Percentiles rank a stretch among this genome's conserved stretches.
phyloP scores from a whole-genome alignment of 2,888 invertebrate species.

The Serripes groenlandicus region DNA sequence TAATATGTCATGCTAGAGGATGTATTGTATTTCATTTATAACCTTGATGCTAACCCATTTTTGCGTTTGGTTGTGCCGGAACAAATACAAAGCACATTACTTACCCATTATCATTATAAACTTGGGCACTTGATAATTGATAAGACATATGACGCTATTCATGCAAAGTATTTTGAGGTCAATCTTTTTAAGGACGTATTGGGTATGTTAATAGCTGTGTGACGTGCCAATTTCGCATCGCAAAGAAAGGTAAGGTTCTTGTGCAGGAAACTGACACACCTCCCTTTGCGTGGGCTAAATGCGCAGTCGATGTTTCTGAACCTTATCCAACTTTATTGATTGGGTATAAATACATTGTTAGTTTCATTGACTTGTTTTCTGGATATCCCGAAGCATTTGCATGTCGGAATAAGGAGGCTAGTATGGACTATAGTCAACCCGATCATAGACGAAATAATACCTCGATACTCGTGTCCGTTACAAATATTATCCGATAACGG shows the following conservation, averaged over 20 bases:
- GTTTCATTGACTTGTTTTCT: neutral
- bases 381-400: conserved; percentile 48
- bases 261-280: conserved; percentile 11
- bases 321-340: conserved; percentile 6
- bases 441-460: conserved; percentile 37
- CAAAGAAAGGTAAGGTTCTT: neutral
- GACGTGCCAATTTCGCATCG: neutral
- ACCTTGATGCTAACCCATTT: neutral
- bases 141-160: conserved; percentile 1
- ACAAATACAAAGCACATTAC: neutral
- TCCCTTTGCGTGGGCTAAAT: conserved; percentile 7
- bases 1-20: neutral
- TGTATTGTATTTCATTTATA: conserved; percentile 1
- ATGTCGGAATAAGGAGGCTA: conserved; percentile 30
- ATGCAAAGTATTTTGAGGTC: neutral
- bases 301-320: conserved; percentile 19
- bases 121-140: neutral
- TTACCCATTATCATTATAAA: neutral
- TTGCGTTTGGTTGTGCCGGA: neutral
- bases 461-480: conserved; percentile 39
- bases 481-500: conserved; percentile 50
- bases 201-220: neutral
- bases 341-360: neutral
- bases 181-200: neutral
- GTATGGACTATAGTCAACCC: conserved; percentile 37